Evolutionary conservation across 2,113 vertebrate species (phyloP).

Genomic region (Galeopterus variegatus): DNA sequence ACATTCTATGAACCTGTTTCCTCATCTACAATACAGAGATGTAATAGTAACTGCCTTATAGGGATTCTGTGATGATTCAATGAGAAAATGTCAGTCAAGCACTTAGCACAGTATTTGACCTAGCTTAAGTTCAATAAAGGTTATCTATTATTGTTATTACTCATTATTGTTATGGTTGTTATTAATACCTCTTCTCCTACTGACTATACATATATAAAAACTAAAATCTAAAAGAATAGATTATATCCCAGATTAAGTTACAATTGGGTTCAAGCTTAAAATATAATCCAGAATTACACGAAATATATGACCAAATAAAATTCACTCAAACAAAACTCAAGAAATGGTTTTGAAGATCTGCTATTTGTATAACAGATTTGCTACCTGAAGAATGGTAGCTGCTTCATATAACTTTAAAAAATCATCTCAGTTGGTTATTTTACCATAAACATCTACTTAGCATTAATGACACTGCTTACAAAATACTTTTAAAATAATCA

Average conservation of each 20-base stretch:
- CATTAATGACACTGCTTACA: not conserved
- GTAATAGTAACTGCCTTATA: not conserved
- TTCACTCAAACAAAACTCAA: not conserved
- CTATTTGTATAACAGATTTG: not conserved
- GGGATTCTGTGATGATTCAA: not conserved
- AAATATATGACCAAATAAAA: not conserved
- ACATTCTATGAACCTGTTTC: not conserved
- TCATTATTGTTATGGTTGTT: not conserved
- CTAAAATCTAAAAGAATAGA: not conserved
- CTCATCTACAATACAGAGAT: not conserved
- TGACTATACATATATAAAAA: not conserved
- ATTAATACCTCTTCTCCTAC: not conserved
- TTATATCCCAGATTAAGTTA: not conserved
- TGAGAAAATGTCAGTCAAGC: not conserved
- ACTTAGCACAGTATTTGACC: not conserved
- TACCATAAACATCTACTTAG: slow-evolving; percentile 21
- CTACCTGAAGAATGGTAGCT: not conserved
- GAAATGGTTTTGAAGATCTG: not conserved
- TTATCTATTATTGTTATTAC: not conserved
- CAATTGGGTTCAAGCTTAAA: not conserved
- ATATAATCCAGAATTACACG: slow-evolving; percentile 3
- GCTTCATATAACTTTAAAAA: slow-evolving; percentile 2
- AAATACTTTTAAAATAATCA: slow-evolving; percentile 52
- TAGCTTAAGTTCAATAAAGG: not conserved
- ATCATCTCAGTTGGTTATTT: not conserved